Evolutionary conservation across 2,113 vertebrate species (phyloP), one percentile per base, ranked within the genome.

Genomic region (Edolisoma coerulescens): DNA sequence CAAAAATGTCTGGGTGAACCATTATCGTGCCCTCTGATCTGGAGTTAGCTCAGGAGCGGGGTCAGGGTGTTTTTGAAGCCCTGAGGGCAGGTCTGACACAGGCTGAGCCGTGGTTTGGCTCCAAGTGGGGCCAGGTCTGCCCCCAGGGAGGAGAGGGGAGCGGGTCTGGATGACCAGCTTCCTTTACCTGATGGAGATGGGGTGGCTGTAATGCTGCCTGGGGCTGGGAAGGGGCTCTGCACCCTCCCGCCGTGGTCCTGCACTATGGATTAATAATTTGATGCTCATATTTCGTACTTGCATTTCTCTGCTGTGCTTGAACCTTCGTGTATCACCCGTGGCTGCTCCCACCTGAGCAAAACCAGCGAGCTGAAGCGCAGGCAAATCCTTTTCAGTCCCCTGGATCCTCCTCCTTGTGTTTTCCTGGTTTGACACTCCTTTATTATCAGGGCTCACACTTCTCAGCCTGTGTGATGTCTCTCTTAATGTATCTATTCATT

Each of bases 401-500:
- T 78, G 57, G 52, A 86, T 96, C 81, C 77, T 94, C 53, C 76
- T 92, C 76, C 71, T 85, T 41, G 54, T 92, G 84, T 87, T 87
- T 93, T 64, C 93, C 82, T 83, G 28, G 64, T 87, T 59, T 89
- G 87, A 77, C 77, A 47, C 94, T 92, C 91, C 87, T 93, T 96
- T 94, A 93, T 96, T 96, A 94, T 91, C 76, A 28, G 84, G 67
- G 68, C 90, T 96, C 80, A 80, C 87, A 93, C 91, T 95, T 95
- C 93, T 54, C 85, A 90, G 87, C 89, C 96, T 74, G 80, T 93
- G 95, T 89, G 89, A 95, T 96, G 93, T 88, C 94, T 89, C 86
- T 84, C 89, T 95, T 96, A 96, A 97, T 96, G 92, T 95, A 96
- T 94, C 97, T 96, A 75, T 96, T 97, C 96, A 97, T 97, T 97